Evolutionary conservation across 2,113 vertebrate species (phyloP).

Genomic region (Prinia subflava): DNA sequence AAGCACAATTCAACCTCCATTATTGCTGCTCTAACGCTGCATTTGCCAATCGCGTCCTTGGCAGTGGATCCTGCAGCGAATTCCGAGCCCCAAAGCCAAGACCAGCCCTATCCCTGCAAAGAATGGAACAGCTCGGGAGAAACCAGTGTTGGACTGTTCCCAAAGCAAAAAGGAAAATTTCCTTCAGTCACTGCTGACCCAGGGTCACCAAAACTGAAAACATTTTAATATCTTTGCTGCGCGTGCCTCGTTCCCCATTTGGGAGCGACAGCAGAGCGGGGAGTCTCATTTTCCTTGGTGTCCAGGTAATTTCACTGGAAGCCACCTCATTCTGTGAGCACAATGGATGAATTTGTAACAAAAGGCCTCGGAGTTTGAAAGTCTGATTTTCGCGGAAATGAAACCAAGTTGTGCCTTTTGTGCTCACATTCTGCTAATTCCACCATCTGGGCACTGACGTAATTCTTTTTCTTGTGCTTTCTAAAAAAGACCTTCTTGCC

Average conservation of each 20-base stretch:
- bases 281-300: not conserved
- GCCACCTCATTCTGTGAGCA: not conserved
- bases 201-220: not conserved
- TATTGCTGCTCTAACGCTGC: fast-evolving
- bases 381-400: not conserved
- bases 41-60: not conserved
- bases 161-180: not conserved
- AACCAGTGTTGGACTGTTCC: not conserved
- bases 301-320: not conserved
- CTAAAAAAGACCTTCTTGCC: not conserved
- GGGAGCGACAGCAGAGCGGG: fast-evolving
- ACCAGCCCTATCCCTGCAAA: not conserved
- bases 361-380: not conserved
- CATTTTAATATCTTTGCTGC: not conserved
- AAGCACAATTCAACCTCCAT: not conserved
- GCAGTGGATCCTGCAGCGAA: fast-evolving
- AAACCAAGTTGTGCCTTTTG: not conserved
- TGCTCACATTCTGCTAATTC: not conserved
- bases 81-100: not conserved
- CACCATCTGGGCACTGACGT: not conserved
- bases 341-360: not conserved
- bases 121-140: not conserved
- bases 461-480: not conserved
- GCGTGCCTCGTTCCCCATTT: fast-evolving
- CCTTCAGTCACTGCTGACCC: not conserved